Base-by-base conservation (phyloP, 2,888 invertebrate species). In the Poecilus cupreus region DNA sequence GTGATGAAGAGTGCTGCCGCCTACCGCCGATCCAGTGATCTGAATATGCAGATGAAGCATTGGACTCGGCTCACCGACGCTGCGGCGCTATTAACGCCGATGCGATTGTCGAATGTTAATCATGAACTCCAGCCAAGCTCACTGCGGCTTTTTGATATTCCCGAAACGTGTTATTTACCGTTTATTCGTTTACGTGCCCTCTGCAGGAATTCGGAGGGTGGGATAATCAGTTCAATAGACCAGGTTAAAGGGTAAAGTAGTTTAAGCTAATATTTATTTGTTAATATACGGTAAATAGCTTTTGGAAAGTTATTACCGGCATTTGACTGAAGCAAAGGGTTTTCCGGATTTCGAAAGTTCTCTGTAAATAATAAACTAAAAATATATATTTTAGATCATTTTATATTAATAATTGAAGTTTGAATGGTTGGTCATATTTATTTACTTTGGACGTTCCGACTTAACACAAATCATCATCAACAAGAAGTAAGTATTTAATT, bases 31-130 rank as follows among this genome's bases (percentile, higher is more conserved):
- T 85, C 46, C 46, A 22, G 20, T 70, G 86, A 87, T 86, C 86
- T 86, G 86, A 88, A 87, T 87, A 87, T 87, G 87, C 85, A 87
- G 86, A 87, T 87, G 87, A 86, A 86, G 85, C 85, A 78, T 64
- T 49, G 49, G 78, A 46, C 43, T 20, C 46, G 51, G 8, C 39
- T 74, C n/a, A 57, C n/a, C 37, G 32, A 32, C 39, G 39, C 20
- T 20, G 26, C 18, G 49, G 54, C n/a, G 51, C 70, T 79, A 79
- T 79, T 79, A 79, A 68, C 68, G 46, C 49, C 20, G 51, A 24
- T 32, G 79, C 68, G 32, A 79, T 68, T 51, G 79, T 51, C 68
- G 79, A 68, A 79, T 79, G 49, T 79, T 79, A 79, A 79, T 70
- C 49, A 70, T 70, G 68, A 49, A 68, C 43, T 16, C 26, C n/a